Percentiles rank a stretch among this genome's conserved stretches.
Evolutionary conservation across 53 echinoderm and acorn worm species (phyloP).

Genomic region (Stichopus horrens): DNA sequence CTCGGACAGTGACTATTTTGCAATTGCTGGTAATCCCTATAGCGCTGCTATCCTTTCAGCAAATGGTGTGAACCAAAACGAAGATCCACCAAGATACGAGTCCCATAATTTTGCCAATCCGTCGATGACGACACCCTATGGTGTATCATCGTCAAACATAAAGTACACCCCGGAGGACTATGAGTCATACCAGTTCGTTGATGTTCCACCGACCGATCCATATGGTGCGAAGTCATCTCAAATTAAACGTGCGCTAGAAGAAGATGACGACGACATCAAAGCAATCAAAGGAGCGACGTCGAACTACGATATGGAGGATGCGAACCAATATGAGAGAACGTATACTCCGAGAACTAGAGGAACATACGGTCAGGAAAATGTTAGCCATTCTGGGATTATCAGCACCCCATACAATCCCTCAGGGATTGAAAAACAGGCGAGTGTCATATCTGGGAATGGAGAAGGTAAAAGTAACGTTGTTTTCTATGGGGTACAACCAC

Average conservation of each 20-base stretch:
- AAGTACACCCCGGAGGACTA: not conserved
- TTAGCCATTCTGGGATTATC: not conserved
- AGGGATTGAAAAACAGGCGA: not conserved
- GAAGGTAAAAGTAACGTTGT: not conserved
- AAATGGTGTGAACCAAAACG: not conserved
- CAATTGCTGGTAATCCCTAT: not conserved
- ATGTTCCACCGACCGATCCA: not conserved
- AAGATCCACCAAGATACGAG: not conserved
- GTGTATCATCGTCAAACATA: not conserved
- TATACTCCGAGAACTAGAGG: not conserved
- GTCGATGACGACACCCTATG: not conserved
- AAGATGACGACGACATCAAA: not conserved
- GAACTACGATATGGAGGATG: not conserved
- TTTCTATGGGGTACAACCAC: not conserved
- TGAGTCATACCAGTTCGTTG: not conserved
- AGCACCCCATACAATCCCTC: not conserved
- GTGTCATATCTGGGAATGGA: not conserved
- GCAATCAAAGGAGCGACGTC: not conserved
- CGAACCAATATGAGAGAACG: not conserved
- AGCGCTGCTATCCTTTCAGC: not conserved
- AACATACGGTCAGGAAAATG: not conserved
- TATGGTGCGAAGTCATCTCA: not conserved
- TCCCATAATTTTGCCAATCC: not conserved
- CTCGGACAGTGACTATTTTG: not conserved
- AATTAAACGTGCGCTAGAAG: not conserved